Evolutionary conservation across 2,113 vertebrate species (phyloP).

Genomic region (Mormoops blainvillei): DNA sequence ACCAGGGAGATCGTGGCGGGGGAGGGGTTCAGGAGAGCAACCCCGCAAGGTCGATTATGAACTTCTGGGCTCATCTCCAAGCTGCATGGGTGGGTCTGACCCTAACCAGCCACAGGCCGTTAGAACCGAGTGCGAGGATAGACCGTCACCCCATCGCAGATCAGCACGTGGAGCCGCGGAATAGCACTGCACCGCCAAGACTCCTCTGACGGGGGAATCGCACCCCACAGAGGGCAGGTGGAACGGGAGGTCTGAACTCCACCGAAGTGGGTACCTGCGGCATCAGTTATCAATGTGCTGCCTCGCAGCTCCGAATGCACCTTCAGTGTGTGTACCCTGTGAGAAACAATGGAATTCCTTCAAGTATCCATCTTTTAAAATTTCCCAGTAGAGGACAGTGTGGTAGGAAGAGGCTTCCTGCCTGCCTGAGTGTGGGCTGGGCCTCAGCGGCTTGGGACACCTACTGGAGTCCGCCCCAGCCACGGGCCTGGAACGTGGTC

Average conservation of each 20-base stretch:
- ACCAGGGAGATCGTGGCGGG: background rate
- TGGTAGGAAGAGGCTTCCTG: background rate
- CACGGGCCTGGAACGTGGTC: background rate
- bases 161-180: background rate
- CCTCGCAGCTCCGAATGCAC: background rate
- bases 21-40: background rate
- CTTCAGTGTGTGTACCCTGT: background rate
- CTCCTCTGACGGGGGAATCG: background rate
- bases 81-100: background rate
- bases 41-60: background rate
- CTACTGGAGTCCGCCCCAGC: background rate
- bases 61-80: background rate
- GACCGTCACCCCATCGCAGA: background rate
- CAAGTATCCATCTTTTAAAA: background rate
- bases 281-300: background rate
- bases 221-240: background rate
- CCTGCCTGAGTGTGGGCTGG: background rate
- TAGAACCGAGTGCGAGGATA: background rate
- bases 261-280: no score
- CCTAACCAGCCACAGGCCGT: background rate
- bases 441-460: background rate
- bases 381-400: background rate
- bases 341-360: background rate
- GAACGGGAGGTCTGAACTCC: background rate
- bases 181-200: background rate